Evolutionary conservation across 1,140 invertebrate species (phyloP).

Genomic region (Dufourea novaeangliae): DNA sequence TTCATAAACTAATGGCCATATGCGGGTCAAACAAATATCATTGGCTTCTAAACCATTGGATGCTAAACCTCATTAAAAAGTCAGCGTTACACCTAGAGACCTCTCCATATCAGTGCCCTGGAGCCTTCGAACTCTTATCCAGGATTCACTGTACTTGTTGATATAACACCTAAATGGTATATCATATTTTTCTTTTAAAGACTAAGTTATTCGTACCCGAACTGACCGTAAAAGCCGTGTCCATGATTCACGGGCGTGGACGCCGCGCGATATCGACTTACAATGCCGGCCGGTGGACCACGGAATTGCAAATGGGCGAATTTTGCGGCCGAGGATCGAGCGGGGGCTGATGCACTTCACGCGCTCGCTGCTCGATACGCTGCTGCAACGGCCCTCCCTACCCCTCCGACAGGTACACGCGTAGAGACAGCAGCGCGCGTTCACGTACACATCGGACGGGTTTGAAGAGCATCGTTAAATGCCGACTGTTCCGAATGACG

Average conservation of each 20-base stretch:
- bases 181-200: not conserved
- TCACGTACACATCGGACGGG: not conserved
- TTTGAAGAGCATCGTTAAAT: conserved; percentile 29
- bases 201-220: not conserved
- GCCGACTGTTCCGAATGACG: conserved; percentile 3
- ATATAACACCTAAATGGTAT: too few relatives aligned
- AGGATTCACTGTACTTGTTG: too few relatives aligned
- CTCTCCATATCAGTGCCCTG: too few relatives aligned
- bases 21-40: too few relatives aligned
- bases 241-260: conserved; percentile 28
- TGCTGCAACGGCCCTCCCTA: not conserved
- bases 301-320: conserved; percentile 14
- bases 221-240: not conserved
- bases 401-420: not conserved
- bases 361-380: not conserved
- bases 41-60: too few relatives aligned
- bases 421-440: not conserved
- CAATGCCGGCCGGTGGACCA: not conserved
- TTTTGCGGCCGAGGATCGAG: conserved; percentile 8
- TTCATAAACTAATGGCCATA: too few relatives aligned
- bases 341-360: conserved; percentile 6
- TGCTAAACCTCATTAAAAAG: too few relatives aligned
- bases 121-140: too few relatives aligned
- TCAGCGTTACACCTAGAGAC: too few relatives aligned
- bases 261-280: conserved; percentile 5